Conservation (phyloP, 2,797 vertebrate species). For the Knipowitschia caucasica region DNA sequence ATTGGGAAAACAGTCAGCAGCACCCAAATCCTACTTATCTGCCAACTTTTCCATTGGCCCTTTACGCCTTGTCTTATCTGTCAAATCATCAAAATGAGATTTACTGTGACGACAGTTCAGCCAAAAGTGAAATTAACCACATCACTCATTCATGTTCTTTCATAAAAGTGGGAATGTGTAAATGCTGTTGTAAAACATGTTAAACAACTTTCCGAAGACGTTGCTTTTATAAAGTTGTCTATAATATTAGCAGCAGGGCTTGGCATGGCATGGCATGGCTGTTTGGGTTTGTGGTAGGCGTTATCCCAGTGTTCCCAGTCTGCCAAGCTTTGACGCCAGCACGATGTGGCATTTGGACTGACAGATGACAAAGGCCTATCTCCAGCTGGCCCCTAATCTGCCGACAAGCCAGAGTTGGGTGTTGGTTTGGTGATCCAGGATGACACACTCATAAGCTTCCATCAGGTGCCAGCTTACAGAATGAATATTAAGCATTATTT, state of each 20-base stretch:
- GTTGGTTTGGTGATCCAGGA: conserved; percentile 44
- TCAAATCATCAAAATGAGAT: conserved; percentile 32
- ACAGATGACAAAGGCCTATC: conserved; percentile 70
- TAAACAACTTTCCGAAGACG: neutral
- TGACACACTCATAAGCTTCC: conserved; percentile 22
- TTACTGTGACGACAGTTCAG: conserved; percentile 29
- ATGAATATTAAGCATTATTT: no score
- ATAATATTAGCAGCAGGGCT: conserved; percentile 36
- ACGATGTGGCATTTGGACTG: conserved; percentile 70
- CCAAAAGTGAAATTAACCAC: conserved; percentile 29
- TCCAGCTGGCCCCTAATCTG: conserved; percentile 73
- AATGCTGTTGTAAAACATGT: neutral
- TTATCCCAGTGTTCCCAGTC: conserved; percentile 71
- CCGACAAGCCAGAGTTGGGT: conserved; percentile 42
- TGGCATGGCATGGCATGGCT: conserved; percentile 53
- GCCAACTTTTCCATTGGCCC: neutral
- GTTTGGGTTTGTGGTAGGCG: conserved; percentile 59
- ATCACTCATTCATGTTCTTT: conserved; percentile 15
- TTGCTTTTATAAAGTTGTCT: neutral
- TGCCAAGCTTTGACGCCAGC: conserved; percentile 68
- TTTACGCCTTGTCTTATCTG: neutral
- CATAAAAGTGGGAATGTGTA: neutral
- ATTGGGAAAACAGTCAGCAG: neutral
- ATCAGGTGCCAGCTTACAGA: conserved; percentile 12
- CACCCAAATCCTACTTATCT: neutral